These are phyloP conservation scores for Pollenia amentaria DNA, from an alignment of 2,888 invertebrate genomes.

Conservation along the genomic window DNA sequence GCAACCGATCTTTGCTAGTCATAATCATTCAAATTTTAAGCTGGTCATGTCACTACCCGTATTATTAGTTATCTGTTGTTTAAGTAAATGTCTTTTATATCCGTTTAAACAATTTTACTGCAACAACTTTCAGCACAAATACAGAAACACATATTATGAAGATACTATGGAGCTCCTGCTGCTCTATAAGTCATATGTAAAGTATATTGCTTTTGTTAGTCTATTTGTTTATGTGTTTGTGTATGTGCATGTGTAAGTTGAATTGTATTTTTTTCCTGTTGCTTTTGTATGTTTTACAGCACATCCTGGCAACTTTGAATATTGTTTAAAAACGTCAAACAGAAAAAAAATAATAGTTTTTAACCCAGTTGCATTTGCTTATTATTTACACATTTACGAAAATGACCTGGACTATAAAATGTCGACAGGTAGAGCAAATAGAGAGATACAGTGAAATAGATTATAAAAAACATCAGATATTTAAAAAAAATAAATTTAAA, in stretches of 20 bases:
- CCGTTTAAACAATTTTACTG: constrained; percentile 45
- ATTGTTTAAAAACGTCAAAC: constrained; percentile 44
- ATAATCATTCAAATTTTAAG: not conserved
- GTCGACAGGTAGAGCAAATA: constrained; percentile 9
- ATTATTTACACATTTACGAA: not conserved
- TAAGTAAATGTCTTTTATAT: constrained; percentile 47
- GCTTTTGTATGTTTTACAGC: constrained; percentile 58
- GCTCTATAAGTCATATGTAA: constrained; percentile 43
- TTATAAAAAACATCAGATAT: too few species aligned
- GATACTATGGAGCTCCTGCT: constrained; percentile 5
- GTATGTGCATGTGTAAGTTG: not conserved
- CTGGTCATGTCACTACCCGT: not conserved
- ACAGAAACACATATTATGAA: not conserved
- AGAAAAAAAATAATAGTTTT: not conserved
- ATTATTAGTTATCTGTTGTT: constrained; percentile 39
- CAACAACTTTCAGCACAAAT: not conserved
- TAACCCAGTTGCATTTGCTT: constrained; percentile 4
- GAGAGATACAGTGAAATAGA: not conserved
- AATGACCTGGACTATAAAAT: constrained; percentile 14
- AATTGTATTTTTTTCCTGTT: constrained; percentile 67
- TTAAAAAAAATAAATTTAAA: too few species aligned
- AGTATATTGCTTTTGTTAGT: constrained; percentile 30
- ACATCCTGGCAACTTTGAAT: constrained; percentile 67
- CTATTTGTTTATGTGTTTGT: not conserved
- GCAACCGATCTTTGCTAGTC: too few species aligned